phyloP scores from a whole-genome alignment of 1,140 invertebrate genomes.

The Drosophila suzukii region DNA sequence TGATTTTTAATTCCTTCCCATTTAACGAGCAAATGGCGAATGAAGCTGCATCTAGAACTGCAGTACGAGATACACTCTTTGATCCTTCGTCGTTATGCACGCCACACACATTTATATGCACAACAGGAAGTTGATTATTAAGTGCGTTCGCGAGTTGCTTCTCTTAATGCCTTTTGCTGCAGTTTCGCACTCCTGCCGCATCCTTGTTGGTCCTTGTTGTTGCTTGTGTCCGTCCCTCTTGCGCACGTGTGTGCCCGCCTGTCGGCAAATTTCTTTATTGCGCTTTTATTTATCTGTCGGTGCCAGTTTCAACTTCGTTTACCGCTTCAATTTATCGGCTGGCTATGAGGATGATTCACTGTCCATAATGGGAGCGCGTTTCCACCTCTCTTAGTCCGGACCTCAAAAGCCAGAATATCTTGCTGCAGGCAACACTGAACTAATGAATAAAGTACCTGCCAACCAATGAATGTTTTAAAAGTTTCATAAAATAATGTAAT shows the following conservation, averaged over 20 bases:
- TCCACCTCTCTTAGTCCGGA: background rate
- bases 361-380: conserved; percentile 1
- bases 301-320: conserved; percentile 57
- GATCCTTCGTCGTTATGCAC: background rate
- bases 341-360: conserved; percentile 21
- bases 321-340: conserved; percentile 66
- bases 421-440: background rate
- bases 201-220: conserved; percentile 21
- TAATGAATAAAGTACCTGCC: background rate
- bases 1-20: conserved; percentile 8
- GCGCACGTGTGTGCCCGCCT: conserved; percentile 16
- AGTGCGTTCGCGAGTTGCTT: conserved; percentile 49
- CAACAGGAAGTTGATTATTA: conserved; percentile 68
- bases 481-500: too few species aligned
- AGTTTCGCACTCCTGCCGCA: conserved; percentile 32
- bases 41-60: background rate
- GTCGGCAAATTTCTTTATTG: conserved; percentile 73
- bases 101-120: conserved; percentile 36
- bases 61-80: background rate
- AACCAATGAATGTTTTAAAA: background rate
- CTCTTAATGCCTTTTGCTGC: conserved; percentile 58
- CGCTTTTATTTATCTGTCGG: conserved; percentile 72
- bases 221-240: conserved; percentile 43
- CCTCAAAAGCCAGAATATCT: background rate
- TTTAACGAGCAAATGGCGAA: background rate